Evolutionary conservation across 1,140 invertebrate genomes (phyloP), one percentile per base, ranked within the genome.

Genomic region (Drosophila miranda): DNA sequence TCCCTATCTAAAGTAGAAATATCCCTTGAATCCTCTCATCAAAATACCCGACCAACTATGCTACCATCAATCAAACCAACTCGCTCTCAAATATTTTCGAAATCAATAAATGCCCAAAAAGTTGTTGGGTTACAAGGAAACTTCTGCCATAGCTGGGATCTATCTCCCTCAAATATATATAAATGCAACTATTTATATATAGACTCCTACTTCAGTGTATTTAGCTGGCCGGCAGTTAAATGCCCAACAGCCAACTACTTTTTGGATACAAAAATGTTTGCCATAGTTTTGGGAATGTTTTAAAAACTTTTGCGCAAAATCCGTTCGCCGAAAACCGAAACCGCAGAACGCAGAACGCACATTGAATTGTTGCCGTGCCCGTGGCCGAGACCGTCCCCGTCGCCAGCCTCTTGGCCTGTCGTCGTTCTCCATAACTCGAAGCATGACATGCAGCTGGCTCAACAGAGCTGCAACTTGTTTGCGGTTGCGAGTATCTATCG

Each of bases 51-150:
- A 45, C 44, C 63, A 26, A 45, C 63, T 59, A 54, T 53, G 48
- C 8, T 66, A 62, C 81, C 63, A 84, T 84, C 80, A 86, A 86
- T 84, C 80, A 84, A 64, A 62, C 55, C 62, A 80, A 86, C 63
- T 70, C 45, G 70, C 54, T 71, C 43, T 53, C 42, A 75, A 82
- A 76, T 86, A 84, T 86, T 80, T 76, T 44, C 68, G 68, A 84
- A 84, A 84, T 84, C 80, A 84, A 84, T 84, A 84, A 84, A 84
- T 84, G 86, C 72, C 76, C 80, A 76, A 76, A 80, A 84, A 84
- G 67, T 83, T 71, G 58, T 60, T 72, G 57, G 66, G 48, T 54
- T 2, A 19, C 1, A 19, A 1, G 19, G 11, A 75, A 83, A 79
- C 57, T 83, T 83, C 53, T 50, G 61, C 61, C 63, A 59, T 41